Conservation (phyloP, 2,888 invertebrate species). For the Polietes domitor region DNA sequence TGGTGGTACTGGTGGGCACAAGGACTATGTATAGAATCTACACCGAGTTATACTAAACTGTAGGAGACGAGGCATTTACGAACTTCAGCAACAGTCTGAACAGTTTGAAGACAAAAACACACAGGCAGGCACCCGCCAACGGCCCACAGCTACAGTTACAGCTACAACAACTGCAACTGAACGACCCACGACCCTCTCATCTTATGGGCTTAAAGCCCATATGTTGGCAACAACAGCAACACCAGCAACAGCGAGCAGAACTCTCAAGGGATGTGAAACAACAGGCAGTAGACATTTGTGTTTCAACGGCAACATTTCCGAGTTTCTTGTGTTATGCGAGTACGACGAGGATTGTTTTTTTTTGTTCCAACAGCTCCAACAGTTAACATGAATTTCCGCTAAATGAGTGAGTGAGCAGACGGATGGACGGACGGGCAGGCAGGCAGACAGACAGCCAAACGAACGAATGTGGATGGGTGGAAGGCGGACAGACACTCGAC, state of each 20-base stretch:
- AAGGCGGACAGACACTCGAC: not conserved
- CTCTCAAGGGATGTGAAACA: slow-evolving; percentile 61
- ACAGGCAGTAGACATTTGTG: slow-evolving; percentile 74
- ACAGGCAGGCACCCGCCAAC: not conserved
- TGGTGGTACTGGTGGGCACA: slow-evolving; percentile 11
- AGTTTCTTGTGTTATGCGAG: slow-evolving; percentile 70
- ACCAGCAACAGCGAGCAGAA: slow-evolving; percentile 12
- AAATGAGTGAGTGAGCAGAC: slow-evolving; percentile 65
- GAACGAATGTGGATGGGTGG: not conserved
- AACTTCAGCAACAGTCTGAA: slow-evolving; percentile 66
- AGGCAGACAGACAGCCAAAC: not conserved
- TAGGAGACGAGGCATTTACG: not conserved
- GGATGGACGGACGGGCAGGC: slow-evolving; percentile 39
- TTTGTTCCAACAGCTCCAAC: slow-evolving; percentile 62
- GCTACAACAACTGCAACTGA: slow-evolving; percentile 74
- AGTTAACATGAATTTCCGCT: slow-evolving; percentile 72
- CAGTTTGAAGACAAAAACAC: not conserved
- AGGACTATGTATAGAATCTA: slow-evolving; percentile 18
- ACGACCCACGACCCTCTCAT: not conserved
- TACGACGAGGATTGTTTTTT: slow-evolving; percentile 3
- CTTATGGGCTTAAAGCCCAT: not conserved
- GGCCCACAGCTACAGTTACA: slow-evolving; percentile 72
- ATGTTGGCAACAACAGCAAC: slow-evolving; percentile 46
- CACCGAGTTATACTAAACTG: slow-evolving; percentile 43
- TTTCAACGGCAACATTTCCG: slow-evolving; percentile 80